Evolutionary conservation across 2,888 invertebrate species (phyloP).

Genomic region (Oligia strigilis): DNA sequence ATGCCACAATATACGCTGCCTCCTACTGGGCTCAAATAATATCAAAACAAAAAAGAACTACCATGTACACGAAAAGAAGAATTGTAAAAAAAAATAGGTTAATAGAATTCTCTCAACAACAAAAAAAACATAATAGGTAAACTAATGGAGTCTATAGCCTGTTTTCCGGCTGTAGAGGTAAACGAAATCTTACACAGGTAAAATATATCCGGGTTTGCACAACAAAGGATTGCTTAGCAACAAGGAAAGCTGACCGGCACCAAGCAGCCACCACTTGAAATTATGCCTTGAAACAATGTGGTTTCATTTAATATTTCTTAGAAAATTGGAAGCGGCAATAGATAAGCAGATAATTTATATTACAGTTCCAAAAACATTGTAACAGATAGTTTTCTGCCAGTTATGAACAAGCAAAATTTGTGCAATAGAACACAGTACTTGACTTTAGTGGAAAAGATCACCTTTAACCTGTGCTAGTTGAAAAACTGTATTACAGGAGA

Average conservation of each 20-base stretch:
- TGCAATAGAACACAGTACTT: background rate
- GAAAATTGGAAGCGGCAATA: background rate
- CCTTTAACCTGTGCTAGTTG: too few relatives aligned
- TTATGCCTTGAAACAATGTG: too few relatives aligned
- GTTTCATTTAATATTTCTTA: background rate
- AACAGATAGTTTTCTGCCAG: background rate
- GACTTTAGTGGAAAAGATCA: background rate
- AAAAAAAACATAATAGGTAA: background rate
- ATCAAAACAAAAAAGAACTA: background rate
- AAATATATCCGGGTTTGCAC: background rate
- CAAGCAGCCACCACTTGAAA: too few relatives aligned
- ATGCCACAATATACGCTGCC: background rate
- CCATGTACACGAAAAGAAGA: background rate
- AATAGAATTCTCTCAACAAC: background rate
- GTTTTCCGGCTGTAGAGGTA: too few relatives aligned
- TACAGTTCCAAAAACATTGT: background rate
- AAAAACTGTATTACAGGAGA: too few relatives aligned
- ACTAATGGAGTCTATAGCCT: background rate
- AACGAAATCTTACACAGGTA: background rate
- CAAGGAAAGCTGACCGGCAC: background rate
- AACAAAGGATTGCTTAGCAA: constrained; percentile 8
- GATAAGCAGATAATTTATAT: background rate
- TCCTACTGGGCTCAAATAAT: background rate
- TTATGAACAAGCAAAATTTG: background rate
- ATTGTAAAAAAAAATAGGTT: background rate